Evolutionary conservation across 2,888 invertebrate genomes (phyloP), one percentile per base, ranked within the genome.

Genomic region (Kryphioiulus occultus): DNA sequence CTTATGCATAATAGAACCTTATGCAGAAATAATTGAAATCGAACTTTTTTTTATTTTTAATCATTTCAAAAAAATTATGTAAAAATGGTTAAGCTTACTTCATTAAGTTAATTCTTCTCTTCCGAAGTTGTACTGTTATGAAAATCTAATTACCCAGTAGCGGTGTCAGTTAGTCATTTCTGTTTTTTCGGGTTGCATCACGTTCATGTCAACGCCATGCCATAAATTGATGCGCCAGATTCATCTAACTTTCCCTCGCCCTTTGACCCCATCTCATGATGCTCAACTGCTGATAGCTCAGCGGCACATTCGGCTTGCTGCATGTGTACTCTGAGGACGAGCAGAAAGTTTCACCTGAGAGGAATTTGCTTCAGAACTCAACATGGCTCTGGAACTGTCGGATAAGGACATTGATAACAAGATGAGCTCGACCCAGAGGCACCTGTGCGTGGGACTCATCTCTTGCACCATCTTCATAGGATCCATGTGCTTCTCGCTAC

Each of bases 401-500:
- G 44, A 44, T 12, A 44, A 44, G 17, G 85, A 85, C 47, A 42
- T 85, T 22, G 85, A 85, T 47, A 85, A 85, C 44, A 85, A 30
- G 44, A 85, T 85, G 85, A 44, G 42, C 85, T 19, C 3, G 9
- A 85, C 47, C 3, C 85, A 44, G 22, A 85, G 85, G 26, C 30
- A 44, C 19, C 22, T 85, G 22, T 44, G 30, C 10, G 22, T 44
- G 19, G 85, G n/a, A 19, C 44, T 85, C 4, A 85, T 85, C 44
- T 15, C 42, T 5, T 32, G 96, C 89, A 95, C 96, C 30, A 96
- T 96, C 92, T 96, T 96, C 92, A 96, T 95, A 90, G 96, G 96
- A 91, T 96, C 96, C 2, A 94, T 96, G 89, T 96, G 96, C 92
- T 96, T 96, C 0, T 96, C 96, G 0, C 92, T 96, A 0, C 96